phyloP scores from a whole-genome alignment of 2,888 invertebrate species.

The Agriotes lineatus region DNA sequence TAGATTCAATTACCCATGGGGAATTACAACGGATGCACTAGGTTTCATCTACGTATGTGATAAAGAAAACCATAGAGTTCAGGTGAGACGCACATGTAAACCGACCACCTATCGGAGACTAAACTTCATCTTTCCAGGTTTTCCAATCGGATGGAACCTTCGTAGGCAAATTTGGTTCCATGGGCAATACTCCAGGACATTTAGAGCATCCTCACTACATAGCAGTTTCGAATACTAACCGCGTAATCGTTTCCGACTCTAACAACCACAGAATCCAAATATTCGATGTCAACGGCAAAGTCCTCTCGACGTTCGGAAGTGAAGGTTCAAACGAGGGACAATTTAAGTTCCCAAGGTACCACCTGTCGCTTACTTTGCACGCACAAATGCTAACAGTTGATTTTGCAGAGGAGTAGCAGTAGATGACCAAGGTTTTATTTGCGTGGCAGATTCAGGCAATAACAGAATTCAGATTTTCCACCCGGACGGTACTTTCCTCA shows the following conservation, averaged over 20 bases:
- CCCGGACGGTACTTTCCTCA: slow-evolving; percentile 93
- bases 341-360: slow-evolving; percentile 95
- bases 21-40: slow-evolving; percentile 95
- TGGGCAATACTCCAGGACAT: slow-evolving; percentile 92
- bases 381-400: not conserved
- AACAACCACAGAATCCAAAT: slow-evolving; percentile 98
- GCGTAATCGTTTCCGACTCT: slow-evolving; percentile 96
- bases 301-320: slow-evolving; percentile 90
- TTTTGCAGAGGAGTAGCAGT: slow-evolving; percentile 91
- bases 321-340: slow-evolving; percentile 97
- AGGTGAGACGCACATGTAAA: too few relatives aligned
- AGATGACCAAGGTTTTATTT: slow-evolving; percentile 97
- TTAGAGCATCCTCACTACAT: slow-evolving; percentile 98
- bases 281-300: slow-evolving; percentile 94
- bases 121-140: slow-evolving; percentile 71
- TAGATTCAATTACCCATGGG: slow-evolving; percentile 99
- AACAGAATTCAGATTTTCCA: slow-evolving; percentile 98
- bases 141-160: slow-evolving; percentile 99
- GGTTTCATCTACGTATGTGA: slow-evolving; percentile 99
- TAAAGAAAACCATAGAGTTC: slow-evolving; percentile 98
- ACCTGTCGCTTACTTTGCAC: not conserved
- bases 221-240: slow-evolving; percentile 94
- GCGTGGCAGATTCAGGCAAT: slow-evolving; percentile 99
- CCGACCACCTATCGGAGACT: not conserved
- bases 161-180: slow-evolving; percentile 95